Evolutionary conservation across 2,888 invertebrate species (phyloP), one percentile per base, ranked within the genome.

Genomic region (Drosophila niveifrons): DNA sequence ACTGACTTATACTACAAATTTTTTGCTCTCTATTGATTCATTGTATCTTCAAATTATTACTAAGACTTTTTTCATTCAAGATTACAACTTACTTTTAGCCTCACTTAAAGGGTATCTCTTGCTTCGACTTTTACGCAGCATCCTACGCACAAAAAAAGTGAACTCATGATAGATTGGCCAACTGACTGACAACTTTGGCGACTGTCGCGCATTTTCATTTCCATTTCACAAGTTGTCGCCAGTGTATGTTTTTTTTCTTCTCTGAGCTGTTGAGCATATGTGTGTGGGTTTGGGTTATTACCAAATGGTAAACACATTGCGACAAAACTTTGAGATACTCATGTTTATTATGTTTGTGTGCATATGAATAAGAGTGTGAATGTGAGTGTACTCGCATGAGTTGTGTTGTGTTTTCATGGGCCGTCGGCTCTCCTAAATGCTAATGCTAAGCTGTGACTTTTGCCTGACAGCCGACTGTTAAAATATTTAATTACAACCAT

Each of bases 401-500:
- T 71, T 39, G 15, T 46, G 44, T 53, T 58, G 50, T 44, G 18
- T 66, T 71, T 79, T 63, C 59, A 66, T 44, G 78, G 67, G 7
- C 31, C 44, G 63, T 75, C 64, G 56, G 36, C 39, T 78, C 29
- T 39, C 31, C 62, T 47, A 61, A 67, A 76, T 67, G 84, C 65
- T 72, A 82, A 79, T 85, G 82, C 73, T 66, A 62, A 69, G 71
- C 82, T 73, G 44, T 66, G 75, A 58, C 70, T 81, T 66, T 61
- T 52, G 62, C 15, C 53, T 66, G 85, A 70, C 87, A 71, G 63
- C 23, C 31, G 66, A 50, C 44, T 61, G 83, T 68, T 76, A 61
- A 71, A 86, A 82, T 82, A 83, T 82, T 82, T 82, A 82, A 82
- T 82, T 82, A 82, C 86, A 66, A 48, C 44, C 66, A 66, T 71